Percentiles rank a stretch among this genome's conserved stretches.
phyloP scores from a whole-genome alignment of 2,113 vertebrate species.

The Chaetodon trifascialis region DNA sequence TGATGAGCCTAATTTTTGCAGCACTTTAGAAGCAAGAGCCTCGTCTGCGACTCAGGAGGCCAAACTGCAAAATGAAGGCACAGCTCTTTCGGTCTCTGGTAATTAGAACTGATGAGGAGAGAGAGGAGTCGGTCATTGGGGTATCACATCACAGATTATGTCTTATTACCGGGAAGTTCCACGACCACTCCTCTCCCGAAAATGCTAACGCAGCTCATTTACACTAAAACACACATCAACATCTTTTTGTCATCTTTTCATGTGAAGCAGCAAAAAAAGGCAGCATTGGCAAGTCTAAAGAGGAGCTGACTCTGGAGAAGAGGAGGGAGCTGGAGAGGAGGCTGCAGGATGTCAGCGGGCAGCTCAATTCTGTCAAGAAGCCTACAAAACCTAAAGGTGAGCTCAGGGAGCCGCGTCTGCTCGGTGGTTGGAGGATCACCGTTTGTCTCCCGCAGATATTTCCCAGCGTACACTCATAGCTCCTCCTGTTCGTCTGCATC shows the following conservation, averaged over 20 bases:
- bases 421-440: not conserved
- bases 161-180: too few species aligned
- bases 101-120: not conserved
- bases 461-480: not conserved
- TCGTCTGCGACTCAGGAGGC: not conserved
- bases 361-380: conserved; percentile 94
- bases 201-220: not conserved
- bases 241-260: not conserved
- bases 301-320: conserved; percentile 94
- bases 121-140: not conserved
- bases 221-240: not conserved
- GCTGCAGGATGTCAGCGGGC: conserved; percentile 94
- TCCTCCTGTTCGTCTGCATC: not conserved
- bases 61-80: not conserved
- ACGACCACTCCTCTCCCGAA: not conserved
- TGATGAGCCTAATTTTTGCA: not conserved
- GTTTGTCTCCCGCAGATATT: not conserved
- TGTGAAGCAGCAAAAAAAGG: conserved; percentile 86
- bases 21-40: not conserved
- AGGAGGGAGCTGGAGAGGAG: conserved; percentile 93
- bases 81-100: not conserved
- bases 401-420: not conserved
- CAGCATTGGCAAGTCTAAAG: conserved; percentile 90
- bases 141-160: too few species aligned
- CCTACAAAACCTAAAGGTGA: conserved; percentile 92